Evolutionary conservation across 92 coral and sea anemone species (phyloP), one percentile per base, ranked within the genome.

Genomic region (Porites divaricata): DNA sequence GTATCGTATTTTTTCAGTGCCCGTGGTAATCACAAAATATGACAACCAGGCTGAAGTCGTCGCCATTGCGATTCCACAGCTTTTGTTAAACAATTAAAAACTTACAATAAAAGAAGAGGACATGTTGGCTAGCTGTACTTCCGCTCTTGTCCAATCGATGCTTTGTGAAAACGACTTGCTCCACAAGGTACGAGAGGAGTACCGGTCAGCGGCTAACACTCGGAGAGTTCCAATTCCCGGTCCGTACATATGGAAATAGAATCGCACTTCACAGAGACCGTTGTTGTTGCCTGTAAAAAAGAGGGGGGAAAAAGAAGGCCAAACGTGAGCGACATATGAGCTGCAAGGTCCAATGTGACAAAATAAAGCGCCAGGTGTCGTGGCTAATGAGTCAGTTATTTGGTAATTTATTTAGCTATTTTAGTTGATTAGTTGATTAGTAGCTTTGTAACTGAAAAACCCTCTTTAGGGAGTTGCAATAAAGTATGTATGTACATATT

Each of bases 161-260:
- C 90, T 79, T 65, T 78, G 93, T 0, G 89, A 49, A 41, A 67
- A 72, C 16, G 75, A 59, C 78, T 94, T 94, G 49, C 83, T 66
- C 98, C 98, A 94, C 13, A 94, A 78, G 25, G 83, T 87, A 13
- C 85, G 91, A 68, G 70, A 86, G 26, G 91, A 76, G 50, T 83
- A 89, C n/a, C 86, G 75, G 57, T 94, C 98, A 57, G 72, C 70
- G 58, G 83, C 84, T 25, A 84, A 70, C 76, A 94, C 87, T 7
- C 98, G 91, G 7, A 94, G 92, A 8, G 84, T 28, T 14, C 97
- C 97, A 21, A 89, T 89, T 13, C 69, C 80, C 45, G 1, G 8
- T 57, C 98, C 98, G 14, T 6, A 21, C 95, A 94, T 89, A 82
- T 94, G 95, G 83, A 89, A 94, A 67, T 80, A 91, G 84, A 94